Evolutionary conservation across 1,140 invertebrate genomes (phyloP), one percentile per base, ranked within the genome.

Genomic region (Temnothorax nylanderi): DNA sequence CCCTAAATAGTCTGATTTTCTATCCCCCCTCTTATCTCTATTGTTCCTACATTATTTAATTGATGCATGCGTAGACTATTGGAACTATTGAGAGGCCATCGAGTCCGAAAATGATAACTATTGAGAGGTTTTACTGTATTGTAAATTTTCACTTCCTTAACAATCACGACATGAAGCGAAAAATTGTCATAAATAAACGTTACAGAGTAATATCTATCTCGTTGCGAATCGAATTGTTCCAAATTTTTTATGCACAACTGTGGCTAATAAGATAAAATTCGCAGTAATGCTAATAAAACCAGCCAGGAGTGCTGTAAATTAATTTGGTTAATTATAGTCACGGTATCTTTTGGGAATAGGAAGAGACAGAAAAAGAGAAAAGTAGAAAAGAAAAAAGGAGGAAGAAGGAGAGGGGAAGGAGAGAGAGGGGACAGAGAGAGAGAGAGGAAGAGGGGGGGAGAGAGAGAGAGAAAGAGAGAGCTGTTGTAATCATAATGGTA

Each of bases 291-390:
- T 26, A 26, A 26, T 26, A 26, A 26, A 26, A 26, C 26, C 26
- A 44, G 32, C 21, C 16, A 32, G 49, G 21, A 56, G 10, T 71
- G 16, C 21, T 34, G 26, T 72, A 58, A 82, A 47, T 71, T 69
- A 82, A 82, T 71, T 34, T n/a, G 16, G 34, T 71, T 81, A 81
- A 82, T 82, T 82, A 44, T 21, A 44, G 16, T 26, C 26, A 37
- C 13, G n/a, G 8, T 65, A 85, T 85, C 58, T 64, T 51, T 65
- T 41, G 58, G 34, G 13, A 32, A 60, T 49, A 44, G 8, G 8
- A 34, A 64, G 18, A 41, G 54, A 21, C 6, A 51, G 41, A 75
- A 41, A 62, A n/a, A 76, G 71, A 76, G 1, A n/a, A 7, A 71
- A n/a, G 16, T 18, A 54, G 7, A 49, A 11, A 49, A 49, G 11